A percentile compares a stretch with the other conserved stretches of the same genome.
These are phyloP conservation scores for Nothobranchius furzeri DNA, from an alignment of 2,113 vertebrate genomes.

Conservation along the genomic window DNA sequence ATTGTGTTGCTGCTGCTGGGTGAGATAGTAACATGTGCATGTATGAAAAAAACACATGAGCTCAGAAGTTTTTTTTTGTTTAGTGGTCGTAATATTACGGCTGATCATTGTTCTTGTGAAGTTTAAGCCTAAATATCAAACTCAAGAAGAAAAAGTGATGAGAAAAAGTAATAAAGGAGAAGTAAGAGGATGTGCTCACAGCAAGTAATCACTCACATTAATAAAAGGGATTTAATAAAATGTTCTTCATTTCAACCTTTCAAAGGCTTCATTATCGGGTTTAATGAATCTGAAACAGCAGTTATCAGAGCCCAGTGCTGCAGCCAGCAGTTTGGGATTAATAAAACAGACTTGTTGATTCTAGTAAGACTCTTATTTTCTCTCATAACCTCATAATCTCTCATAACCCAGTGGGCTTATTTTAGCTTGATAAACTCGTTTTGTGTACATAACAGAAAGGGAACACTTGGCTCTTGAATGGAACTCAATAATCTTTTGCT, in stretches of 20 bases:
- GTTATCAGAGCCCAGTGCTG: neutral
- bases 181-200: neutral
- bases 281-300: neutral
- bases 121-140: neutral
- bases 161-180: neutral
- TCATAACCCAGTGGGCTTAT: too few relatives aligned
- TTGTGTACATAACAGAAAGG: neutral
- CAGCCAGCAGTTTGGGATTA: neutral
- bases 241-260: neutral
- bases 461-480: neutral
- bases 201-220: neutral
- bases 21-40: too few relatives aligned
- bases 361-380: neutral
- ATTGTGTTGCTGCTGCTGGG: too few relatives aligned
- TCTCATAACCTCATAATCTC: too few relatives aligned
- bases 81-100: neutral
- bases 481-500: neutral
- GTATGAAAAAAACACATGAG: too few relatives aligned
- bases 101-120: neutral
- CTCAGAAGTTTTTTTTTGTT: too few relatives aligned
- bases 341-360: constrained; percentile 5
- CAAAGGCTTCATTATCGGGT: neutral
- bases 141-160: too few relatives aligned
- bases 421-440: neutral
- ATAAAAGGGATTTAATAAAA: neutral